A percentile compares a stretch with the other conserved stretches of the same genome.
Evolutionary conservation across 2,797 vertebrate species (phyloP).

Genomic region (Acipenser transmontanus): DNA sequence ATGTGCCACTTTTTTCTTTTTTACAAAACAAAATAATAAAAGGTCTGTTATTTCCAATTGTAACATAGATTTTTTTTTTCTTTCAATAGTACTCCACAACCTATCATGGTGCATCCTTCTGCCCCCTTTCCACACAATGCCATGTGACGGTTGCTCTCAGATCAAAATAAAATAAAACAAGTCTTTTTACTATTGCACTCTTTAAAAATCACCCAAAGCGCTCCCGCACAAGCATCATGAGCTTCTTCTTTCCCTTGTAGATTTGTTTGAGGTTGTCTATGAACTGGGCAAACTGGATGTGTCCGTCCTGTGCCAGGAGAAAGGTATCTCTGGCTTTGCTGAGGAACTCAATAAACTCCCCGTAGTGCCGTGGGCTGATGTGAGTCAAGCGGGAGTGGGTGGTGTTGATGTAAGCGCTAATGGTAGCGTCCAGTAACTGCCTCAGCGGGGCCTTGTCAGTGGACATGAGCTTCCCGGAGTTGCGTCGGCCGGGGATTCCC

Average conservation of each 20-base stretch:
- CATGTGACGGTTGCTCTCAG: too few relatives aligned
- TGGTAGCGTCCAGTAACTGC: constrained; percentile 91
- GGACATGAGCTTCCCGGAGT: constrained; percentile 95
- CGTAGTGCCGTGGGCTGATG: constrained; percentile 95
- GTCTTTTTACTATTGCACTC: too few relatives aligned
- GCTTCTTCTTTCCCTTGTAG: constrained; percentile 99
- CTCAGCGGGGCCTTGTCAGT: constrained; percentile 95
- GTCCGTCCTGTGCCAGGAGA: constrained; percentile 89
- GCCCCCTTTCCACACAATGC: too few relatives aligned
- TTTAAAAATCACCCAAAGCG: constrained; percentile 78
- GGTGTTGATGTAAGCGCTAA: constrained; percentile 96
- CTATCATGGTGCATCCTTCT: too few relatives aligned
- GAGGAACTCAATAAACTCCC: constrained; percentile 95
- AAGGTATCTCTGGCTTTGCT: constrained; percentile 96
- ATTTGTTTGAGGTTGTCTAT: constrained; percentile 99
- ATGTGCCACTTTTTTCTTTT: constrained; percentile 36
- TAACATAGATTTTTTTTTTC: too few relatives aligned
- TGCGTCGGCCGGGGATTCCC: constrained; percentile 87
- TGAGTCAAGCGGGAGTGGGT: constrained; percentile 96
- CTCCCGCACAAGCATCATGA: constrained; percentile 94
- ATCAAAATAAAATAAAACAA: too few relatives aligned
- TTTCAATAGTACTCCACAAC: too few relatives aligned
- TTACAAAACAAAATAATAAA: too few relatives aligned
- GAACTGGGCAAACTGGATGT: constrained; percentile 96
- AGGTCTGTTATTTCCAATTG: too few relatives aligned